Evolutionary conservation across 1,140 invertebrate species (phyloP), one percentile per base, ranked within the genome.

Genomic region (Cotesia typhae): DNA sequence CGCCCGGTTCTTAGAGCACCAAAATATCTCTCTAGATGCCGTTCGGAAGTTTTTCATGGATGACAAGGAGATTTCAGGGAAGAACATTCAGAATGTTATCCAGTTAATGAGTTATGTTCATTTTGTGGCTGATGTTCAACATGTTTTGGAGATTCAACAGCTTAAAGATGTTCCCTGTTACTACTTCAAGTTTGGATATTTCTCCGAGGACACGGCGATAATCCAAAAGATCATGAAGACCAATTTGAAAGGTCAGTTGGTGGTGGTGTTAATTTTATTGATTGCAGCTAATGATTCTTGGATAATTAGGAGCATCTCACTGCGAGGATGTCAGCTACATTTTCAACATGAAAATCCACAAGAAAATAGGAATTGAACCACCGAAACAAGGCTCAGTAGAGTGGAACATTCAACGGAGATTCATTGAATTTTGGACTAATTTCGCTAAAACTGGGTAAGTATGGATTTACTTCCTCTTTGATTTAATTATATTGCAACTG

Each of bases 101-200:
- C 17, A 74, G 17, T 47, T 70, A 1, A 37, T 28, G 4, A 41
- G 68, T 36, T 64, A 61, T 9, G 3, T 57, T 10, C 14, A 57
- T 6, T 69, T 75, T 51, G 12, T 72, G 35, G 9, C 37, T 38
- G 70, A 67, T 3, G 70, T 75, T 70, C 67, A 75, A 10, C 37
- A 72, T 14, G 20, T 72, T 17, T 68, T 82, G 4, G 74, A 86
- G 67, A 74, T 84, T 4, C 72, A 80, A 0, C 79, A 82, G 14
- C 71, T 72, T 47, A 75, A 65, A 1, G 37, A 72, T 3, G 69
- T 76, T 28, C 78, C 85, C 0, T 81, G 87, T 3, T 91, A 88
- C 71, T 79, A 88, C 47, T 90, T 90, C 67, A 79, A 80, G 73
- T 89, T 90, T 78, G 81, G 84, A 41, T 88, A 83, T 53, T 79